phyloP scores from a whole-genome alignment of 2,113 vertebrate species.

The Galemys pyrenaicus region DNA sequence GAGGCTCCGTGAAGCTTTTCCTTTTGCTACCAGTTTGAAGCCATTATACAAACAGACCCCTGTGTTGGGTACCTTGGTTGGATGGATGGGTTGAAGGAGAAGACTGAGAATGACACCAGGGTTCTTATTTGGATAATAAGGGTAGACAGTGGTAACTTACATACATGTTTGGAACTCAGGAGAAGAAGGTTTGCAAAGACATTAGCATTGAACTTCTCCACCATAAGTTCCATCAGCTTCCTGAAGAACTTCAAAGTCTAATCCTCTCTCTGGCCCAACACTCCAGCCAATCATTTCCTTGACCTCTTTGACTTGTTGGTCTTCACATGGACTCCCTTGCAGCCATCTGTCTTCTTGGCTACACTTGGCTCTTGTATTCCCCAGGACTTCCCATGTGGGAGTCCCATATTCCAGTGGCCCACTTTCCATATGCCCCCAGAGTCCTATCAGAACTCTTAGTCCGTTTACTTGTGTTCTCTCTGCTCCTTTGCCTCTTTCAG shows the following conservation, averaged over 20 bases:
- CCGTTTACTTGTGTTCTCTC: not conserved
- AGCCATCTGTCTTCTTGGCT: not conserved
- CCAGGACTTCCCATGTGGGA: not conserved
- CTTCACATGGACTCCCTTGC: not conserved
- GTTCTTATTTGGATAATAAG: not conserved
- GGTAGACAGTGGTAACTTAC: not conserved
- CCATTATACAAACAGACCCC: not conserved
- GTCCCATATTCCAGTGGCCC: rapidly evolving
- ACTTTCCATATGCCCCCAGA: not conserved
- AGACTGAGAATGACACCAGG: not conserved
- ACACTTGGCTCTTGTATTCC: not conserved
- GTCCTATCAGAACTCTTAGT: not conserved
- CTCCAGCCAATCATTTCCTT: not conserved
- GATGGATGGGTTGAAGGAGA: not conserved
- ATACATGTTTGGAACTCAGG: not conserved
- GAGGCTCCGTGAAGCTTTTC: not conserved
- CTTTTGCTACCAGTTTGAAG: not conserved
- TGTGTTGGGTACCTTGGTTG: too few relatives aligned
- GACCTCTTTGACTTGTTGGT: not conserved
- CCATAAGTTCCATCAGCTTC: too few relatives aligned
- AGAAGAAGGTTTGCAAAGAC: not conserved
- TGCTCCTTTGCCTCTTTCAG: not conserved
- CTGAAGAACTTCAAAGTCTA: not conserved
- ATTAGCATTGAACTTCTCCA: not conserved
- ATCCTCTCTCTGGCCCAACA: not conserved